Evolutionary conservation across 2,113 vertebrate species (phyloP).

Genomic region (Pollimyrus isidori): DNA sequence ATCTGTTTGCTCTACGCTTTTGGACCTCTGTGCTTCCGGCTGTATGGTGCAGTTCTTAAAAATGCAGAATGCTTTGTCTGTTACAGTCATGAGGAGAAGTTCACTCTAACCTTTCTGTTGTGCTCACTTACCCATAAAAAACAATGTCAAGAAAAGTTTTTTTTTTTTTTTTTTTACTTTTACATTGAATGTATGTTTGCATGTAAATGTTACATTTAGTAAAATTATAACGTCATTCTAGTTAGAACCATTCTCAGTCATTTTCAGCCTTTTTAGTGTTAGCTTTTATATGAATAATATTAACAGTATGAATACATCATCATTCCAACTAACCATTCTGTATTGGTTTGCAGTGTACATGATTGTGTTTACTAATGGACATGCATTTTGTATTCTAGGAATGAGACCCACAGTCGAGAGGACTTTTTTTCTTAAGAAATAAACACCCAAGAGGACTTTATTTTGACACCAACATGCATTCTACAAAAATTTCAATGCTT

Average conservation of each 20-base stretch:
- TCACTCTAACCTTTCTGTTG: neutral
- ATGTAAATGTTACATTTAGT: neutral
- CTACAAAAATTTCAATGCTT: constrained; percentile 25
- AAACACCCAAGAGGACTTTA: constrained; percentile 54
- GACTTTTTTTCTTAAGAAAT: constrained; percentile 56
- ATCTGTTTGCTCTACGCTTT: neutral
- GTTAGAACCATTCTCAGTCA: neutral
- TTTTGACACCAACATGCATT: constrained; percentile 46
- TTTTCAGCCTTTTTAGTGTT: neutral
- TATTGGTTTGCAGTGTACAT: neutral
- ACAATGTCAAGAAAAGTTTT: neutral
- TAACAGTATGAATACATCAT: neutral
- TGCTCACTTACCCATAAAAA: constrained; percentile 31
- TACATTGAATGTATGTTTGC: neutral
- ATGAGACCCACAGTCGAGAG: constrained; percentile 53
- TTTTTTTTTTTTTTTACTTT: neutral
- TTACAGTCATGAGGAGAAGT: neutral
- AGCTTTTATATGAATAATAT: neutral
- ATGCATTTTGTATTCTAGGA: constrained; percentile 54
- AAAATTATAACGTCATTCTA: neutral
- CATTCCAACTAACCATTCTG: neutral
- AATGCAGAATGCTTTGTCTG: neutral
- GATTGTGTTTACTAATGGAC: constrained; percentile 27
- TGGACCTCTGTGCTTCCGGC: neutral
- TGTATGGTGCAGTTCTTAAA: constrained; percentile 2